These are phyloP conservation scores for Buathra laborator DNA, from an alignment of 2,888 invertebrate species.

Conservation along the genomic window DNA sequence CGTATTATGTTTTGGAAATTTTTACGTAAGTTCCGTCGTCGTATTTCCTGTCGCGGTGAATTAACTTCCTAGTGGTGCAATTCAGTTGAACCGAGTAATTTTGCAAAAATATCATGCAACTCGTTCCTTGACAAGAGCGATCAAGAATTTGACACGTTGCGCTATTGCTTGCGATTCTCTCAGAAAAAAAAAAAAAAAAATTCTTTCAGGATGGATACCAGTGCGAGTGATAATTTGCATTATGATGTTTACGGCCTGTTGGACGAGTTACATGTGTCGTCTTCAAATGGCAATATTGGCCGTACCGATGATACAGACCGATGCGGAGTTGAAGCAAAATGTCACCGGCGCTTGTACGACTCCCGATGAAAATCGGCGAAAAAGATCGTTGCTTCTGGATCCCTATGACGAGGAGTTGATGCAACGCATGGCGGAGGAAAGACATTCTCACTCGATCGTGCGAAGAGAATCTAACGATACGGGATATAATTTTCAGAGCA, in stretches of 20 bases:
- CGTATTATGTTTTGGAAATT: conserved; percentile 40
- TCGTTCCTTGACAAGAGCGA: conserved; percentile 16
- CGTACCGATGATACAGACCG: conserved; percentile 79
- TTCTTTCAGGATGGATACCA: conserved; percentile 85
- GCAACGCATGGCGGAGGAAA: conserved; percentile 5
- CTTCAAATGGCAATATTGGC: conserved; percentile 90
- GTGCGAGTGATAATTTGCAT: conserved; percentile 87
- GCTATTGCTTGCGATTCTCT: neutral
- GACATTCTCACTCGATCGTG: conserved; percentile 9
- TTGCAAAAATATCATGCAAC: conserved; percentile 17
- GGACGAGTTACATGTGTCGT: conserved; percentile 91
- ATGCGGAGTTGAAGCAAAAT: conserved; percentile 32
- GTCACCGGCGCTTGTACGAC: conserved; percentile 63
- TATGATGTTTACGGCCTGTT: conserved; percentile 91
- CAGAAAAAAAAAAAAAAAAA: neutral
- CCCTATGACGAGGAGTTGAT: conserved; percentile 38
- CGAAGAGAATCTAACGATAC: conserved; percentile 35
- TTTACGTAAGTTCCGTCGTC: conserved; percentile 56
- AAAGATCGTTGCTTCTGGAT: conserved; percentile 37
- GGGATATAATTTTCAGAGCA: neutral
- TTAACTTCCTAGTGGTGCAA: neutral
- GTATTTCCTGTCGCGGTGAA: conserved; percentile 23
- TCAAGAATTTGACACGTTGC: conserved; percentile 37
- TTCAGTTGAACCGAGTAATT: conserved; percentile 23
- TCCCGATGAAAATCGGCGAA: neutral